Evolutionary conservation across 2,113 vertebrate genomes (phyloP).

Genomic region (Rhinolophus ferrumequinum): DNA sequence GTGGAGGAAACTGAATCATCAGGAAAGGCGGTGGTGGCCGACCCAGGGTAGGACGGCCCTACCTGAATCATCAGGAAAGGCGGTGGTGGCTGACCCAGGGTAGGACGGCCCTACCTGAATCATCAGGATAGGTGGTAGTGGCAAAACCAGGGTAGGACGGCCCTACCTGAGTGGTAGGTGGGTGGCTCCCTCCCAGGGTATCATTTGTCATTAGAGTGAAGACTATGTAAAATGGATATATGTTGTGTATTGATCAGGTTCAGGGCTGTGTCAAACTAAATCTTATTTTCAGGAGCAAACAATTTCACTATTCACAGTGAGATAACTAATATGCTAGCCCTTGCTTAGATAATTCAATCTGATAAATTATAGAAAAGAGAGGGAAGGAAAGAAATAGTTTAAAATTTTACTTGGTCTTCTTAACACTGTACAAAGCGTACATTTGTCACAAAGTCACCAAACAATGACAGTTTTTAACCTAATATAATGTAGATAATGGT

Average conservation of each 20-base stretch:
- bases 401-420: neutral
- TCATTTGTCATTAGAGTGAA: neutral
- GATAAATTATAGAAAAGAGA: slow-evolving; percentile 32
- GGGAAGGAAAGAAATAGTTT: neutral
- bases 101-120: too few species aligned
- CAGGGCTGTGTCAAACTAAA: neutral
- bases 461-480: neutral
- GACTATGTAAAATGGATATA: neutral
- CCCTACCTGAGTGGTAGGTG: fast-evolving
- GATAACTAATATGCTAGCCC: neutral
- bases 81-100: too few species aligned
- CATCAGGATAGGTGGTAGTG: too few species aligned
- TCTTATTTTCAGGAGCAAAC: neutral
- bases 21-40: neutral
- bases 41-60: too few species aligned
- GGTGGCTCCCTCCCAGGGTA: neutral
- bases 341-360: neutral
- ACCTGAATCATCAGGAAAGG: too few species aligned
- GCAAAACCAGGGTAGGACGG: too few species aligned
- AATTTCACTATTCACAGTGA: neutral
- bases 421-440: neutral
- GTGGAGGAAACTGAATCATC: neutral
- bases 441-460: neutral
- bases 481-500: neutral
- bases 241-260: neutral